These are phyloP conservation scores for Lamprologus lemairii DNA, from an alignment of 2,113 vertebrate species.

Conservation along the genomic window DNA sequence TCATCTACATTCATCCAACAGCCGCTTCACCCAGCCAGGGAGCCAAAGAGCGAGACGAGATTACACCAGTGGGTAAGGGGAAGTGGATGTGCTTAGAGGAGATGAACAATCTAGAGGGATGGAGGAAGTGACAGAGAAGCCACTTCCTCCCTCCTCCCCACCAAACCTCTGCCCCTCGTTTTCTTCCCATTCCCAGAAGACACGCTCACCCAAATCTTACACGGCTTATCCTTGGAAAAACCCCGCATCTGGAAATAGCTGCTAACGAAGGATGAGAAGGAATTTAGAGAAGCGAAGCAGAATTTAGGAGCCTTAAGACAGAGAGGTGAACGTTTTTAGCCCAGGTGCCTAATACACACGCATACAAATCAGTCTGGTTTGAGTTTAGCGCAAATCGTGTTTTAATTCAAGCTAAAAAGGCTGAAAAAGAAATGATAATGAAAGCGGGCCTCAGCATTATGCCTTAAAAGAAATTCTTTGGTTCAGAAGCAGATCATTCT, in stretches of 20 bases:
- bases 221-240: conserved; percentile 29
- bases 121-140: neutral
- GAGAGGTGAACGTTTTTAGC: conserved; percentile 5
- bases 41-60: conserved; percentile 20
- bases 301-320: neutral
- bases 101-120: conserved; percentile 10
- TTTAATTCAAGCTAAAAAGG: neutral
- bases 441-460: neutral
- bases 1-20: conserved; percentile 46
- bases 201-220: conserved; percentile 19
- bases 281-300: conserved; percentile 38
- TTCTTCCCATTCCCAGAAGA: neutral
- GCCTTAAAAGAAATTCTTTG: neutral
- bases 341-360: neutral
- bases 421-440: neutral
- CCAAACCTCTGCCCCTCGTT: neutral
- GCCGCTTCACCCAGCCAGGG: neutral
- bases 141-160: neutral
- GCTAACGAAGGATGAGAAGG: conserved; percentile 31
- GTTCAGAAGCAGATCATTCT: neutral
- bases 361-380: neutral
- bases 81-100: conserved; percentile 30
- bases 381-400: neutral
- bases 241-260: conserved; percentile 26
- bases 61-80: conserved; percentile 18